Conservation (phyloP, 37 sponge, comb jelly and placozoan genomes). For the Hormiphora californensis region DNA sequence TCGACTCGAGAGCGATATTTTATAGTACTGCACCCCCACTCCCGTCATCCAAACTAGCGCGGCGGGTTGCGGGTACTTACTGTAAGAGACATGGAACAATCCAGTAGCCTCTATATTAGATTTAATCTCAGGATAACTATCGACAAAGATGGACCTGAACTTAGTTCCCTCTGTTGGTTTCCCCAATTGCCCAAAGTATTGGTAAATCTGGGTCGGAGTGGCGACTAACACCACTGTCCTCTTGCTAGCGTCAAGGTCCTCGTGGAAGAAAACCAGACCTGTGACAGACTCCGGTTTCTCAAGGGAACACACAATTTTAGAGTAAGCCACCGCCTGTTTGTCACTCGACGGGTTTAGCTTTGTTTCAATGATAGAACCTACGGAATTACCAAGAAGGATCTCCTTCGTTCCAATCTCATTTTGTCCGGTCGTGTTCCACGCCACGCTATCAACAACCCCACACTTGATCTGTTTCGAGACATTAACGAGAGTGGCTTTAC, state of each 20-base stretch:
- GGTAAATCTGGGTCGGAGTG: slow-evolving; percentile 70
- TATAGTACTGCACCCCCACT: slow-evolving; percentile 25
- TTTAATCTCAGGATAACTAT: slow-evolving; percentile 36
- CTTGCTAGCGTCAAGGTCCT: not conserved
- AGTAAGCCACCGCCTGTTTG: slow-evolving; percentile 39
- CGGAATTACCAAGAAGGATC: slow-evolving; percentile 75
- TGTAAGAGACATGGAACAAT: not conserved
- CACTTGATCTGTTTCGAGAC: slow-evolving; percentile 28
- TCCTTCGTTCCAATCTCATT: slow-evolving; percentile 73
- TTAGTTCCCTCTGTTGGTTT: not conserved
- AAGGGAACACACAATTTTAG: slow-evolving; percentile 51
- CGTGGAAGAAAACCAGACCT: slow-evolving; percentile 58
- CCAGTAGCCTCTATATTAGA: slow-evolving; percentile 3
- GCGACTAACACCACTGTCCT: slow-evolving; percentile 52
- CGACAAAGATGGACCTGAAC: not conserved
- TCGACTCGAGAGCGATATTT: not conserved
- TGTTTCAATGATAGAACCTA: slow-evolving; percentile 65
- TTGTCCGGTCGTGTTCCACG: slow-evolving; percentile 73
- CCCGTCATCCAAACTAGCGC: slow-evolving; percentile 35
- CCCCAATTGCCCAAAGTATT: slow-evolving; percentile 74
- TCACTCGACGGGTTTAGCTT: slow-evolving; percentile 58
- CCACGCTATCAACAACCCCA: slow-evolving; percentile 73
- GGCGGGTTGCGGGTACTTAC: slow-evolving; percentile 17
- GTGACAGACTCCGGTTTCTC: slow-evolving; percentile 61
- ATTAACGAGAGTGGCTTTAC: slow-evolving; percentile 55